Conservation (phyloP, 2,888 invertebrate genomes). For the Halictus ligatus region DNA sequence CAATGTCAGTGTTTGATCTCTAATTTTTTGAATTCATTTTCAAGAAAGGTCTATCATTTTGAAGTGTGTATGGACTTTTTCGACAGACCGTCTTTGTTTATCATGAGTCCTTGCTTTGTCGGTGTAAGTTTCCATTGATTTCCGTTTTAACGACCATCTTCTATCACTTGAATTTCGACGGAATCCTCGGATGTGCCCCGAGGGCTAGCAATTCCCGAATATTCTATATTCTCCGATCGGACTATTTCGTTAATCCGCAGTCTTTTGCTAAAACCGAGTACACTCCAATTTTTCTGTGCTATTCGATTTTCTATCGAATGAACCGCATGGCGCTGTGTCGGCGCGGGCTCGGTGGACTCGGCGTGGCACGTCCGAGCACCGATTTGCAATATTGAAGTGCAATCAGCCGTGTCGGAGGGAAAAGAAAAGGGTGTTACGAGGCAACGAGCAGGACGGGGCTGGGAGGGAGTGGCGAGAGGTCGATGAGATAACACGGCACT, state of each 20-base stretch:
- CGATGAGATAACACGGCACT: slow-evolving; percentile 19
- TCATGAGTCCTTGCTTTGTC: background rate
- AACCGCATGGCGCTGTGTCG: background rate
- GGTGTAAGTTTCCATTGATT: background rate
- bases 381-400: slow-evolving; percentile 36
- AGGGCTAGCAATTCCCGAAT: background rate
- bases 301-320: slow-evolving; percentile 15
- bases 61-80: background rate
- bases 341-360: background rate
- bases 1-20: too few relatives aligned
- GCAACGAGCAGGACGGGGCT: background rate
- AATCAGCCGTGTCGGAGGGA: slow-evolving; percentile 32
- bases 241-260: slow-evolving; percentile 13
- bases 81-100: background rate
- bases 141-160: background rate
- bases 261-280: background rate
- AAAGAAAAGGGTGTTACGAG: slow-evolving; percentile 15
- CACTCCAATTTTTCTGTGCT: slow-evolving; percentile 9
- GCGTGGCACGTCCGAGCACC: background rate
- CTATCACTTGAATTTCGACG: background rate
- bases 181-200: background rate
- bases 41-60: background rate
- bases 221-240: background rate
- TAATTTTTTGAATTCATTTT: too few relatives aligned
- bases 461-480: slow-evolving; percentile 4